These are phyloP conservation scores for Diphyllodes magnificus DNA, from an alignment of 2,113 vertebrate genomes.

Conservation along the genomic window DNA sequence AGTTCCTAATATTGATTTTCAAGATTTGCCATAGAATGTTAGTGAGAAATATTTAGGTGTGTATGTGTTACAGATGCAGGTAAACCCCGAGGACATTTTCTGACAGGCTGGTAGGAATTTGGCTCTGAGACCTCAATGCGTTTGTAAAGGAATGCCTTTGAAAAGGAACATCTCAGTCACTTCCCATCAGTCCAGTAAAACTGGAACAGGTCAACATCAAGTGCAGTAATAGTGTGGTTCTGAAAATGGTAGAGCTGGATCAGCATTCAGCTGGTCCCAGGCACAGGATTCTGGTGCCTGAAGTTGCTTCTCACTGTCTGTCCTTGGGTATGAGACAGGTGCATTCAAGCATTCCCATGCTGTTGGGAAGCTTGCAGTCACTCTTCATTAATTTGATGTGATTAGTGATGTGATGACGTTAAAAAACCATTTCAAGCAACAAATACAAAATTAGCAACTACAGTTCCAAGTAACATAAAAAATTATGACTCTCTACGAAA, in stretches of 20 bases:
- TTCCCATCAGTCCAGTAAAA: background rate
- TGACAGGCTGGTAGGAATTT: background rate
- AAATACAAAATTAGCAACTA: background rate
- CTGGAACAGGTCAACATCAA: background rate
- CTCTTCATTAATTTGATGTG: background rate
- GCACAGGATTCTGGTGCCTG: background rate
- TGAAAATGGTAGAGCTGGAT: background rate
- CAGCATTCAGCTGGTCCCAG: background rate
- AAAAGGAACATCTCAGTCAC: background rate
- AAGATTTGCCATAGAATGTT: background rate
- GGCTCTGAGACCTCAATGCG: background rate
- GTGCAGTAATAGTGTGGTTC: background rate
- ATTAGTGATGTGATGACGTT: accelerated
- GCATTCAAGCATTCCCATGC: background rate
- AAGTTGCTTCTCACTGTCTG: background rate
- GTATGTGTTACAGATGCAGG: background rate
- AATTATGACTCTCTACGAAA: background rate
- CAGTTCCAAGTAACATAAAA: background rate
- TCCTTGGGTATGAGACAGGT: background rate
- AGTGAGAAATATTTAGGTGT: background rate
- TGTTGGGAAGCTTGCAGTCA: background rate
- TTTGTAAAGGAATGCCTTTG: background rate
- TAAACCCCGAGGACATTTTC: background rate
- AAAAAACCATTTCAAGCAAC: background rate
- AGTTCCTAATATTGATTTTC: background rate